phyloP scores from a whole-genome alignment of 2,113 vertebrate genomes.

The Athene cunicularia region DNA sequence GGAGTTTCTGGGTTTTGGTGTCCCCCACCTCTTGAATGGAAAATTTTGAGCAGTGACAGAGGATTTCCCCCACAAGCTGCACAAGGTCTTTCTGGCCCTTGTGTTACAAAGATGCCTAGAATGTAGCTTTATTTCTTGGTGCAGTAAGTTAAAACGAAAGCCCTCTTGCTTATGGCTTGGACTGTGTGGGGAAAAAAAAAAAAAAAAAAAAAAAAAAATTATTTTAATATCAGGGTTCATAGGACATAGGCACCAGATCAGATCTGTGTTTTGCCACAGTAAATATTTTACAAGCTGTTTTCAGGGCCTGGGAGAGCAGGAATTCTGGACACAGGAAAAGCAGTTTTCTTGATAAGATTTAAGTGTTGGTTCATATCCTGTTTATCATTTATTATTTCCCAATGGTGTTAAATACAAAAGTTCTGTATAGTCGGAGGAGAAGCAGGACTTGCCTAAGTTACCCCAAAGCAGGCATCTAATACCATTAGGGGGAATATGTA shows the following conservation, averaged over 20 bases:
- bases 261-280: not conserved
- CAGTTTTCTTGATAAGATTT: not conserved
- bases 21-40: accelerated
- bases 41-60: not conserved
- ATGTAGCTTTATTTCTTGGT: not conserved
- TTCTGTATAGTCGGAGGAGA: not conserved
- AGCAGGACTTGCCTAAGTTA: not conserved
- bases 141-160: not conserved
- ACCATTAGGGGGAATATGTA: not conserved
- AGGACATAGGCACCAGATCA: not conserved
- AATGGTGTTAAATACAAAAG: not conserved
- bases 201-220: not conserved
- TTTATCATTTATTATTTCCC: not conserved
- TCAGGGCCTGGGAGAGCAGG: not conserved
- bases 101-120: not conserved
- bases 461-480: not conserved
- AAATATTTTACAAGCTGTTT: not conserved
- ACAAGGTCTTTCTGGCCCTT: not conserved
- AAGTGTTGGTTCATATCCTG: not conserved
- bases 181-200: accelerated
- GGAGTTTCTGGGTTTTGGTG: not conserved
- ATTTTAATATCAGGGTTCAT: not conserved
- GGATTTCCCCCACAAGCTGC: not conserved
- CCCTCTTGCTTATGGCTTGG: accelerated
- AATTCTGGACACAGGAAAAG: not conserved